phyloP scores from a whole-genome alignment of 2,888 invertebrate species.

The Tachystola acroxantha region DNA sequence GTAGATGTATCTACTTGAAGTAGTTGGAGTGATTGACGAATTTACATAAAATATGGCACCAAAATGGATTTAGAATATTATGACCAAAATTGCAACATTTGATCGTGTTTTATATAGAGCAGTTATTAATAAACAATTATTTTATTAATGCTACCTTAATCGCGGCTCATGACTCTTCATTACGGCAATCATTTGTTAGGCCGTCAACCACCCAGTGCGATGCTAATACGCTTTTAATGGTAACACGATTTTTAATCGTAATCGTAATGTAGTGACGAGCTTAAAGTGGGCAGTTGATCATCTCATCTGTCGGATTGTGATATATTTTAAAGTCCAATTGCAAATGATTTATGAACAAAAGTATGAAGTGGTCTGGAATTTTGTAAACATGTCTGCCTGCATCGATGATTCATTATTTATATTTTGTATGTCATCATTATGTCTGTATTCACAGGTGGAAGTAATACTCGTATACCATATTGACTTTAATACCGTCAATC shows the following conservation, averaged over 20 bases:
- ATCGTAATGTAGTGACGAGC: constrained; percentile 1
- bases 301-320: constrained; percentile 3
- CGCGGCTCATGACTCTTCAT: constrained; percentile 55
- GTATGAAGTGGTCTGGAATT: not conserved
- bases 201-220: constrained; percentile 48
- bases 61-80: too few relatives aligned
- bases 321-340: constrained; percentile 5
- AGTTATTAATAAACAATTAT: constrained; percentile 35
- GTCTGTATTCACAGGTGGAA: constrained; percentile 1
- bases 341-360: constrained; percentile 6
- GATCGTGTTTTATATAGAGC: too few relatives aligned
- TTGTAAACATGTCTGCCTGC: not conserved
- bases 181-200: constrained; percentile 50
- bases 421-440: not conserved
- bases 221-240: constrained; percentile 58
- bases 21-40: too few relatives aligned
- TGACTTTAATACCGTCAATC: not conserved
- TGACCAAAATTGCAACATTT: too few relatives aligned
- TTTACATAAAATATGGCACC: too few relatives aligned
- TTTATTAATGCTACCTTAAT: constrained; percentile 50
- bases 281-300: constrained; percentile 1
- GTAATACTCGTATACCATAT: constrained; percentile 4
- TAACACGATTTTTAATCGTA: constrained; percentile 32
- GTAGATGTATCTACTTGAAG: too few relatives aligned
- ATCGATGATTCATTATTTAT: not conserved